Evolutionary conservation across 1,140 invertebrate species (phyloP).

Genomic region (Panulirus ornatus): DNA sequence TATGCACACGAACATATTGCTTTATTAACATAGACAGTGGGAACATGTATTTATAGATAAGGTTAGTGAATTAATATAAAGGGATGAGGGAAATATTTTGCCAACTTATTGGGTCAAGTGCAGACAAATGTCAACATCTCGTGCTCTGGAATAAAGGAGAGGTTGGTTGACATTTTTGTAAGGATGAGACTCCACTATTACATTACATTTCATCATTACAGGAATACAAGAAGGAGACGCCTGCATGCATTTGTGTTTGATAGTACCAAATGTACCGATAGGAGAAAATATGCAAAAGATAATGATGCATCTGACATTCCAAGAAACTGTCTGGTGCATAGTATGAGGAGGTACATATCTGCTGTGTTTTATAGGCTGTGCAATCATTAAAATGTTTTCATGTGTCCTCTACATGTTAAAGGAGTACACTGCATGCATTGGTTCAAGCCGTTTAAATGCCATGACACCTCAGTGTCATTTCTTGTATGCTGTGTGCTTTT

Average conservation of each 20-base stretch:
- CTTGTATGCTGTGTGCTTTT: constrained; percentile 13
- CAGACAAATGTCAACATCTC: not conserved
- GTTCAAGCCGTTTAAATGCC: constrained; percentile 3
- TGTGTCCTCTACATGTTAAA: constrained; percentile 17
- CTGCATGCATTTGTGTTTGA: constrained; percentile 1
- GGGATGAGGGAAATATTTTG: constrained; percentile 13
- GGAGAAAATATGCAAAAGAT: constrained; percentile 20
- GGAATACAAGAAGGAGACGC: constrained; percentile 3
- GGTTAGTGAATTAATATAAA: not conserved
- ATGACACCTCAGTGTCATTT: constrained; percentile 18
- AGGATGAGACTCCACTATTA: constrained; percentile 18
- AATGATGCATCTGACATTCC: not conserved
- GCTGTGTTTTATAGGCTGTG: too few species aligned
- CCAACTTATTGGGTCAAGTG: not conserved
- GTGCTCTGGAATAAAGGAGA: constrained; percentile 16
- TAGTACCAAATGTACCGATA: constrained; percentile 10
- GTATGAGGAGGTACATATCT: too few species aligned
- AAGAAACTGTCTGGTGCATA: not conserved
- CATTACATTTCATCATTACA: constrained; percentile 4
- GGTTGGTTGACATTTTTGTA: constrained; percentile 19
- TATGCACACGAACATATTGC: too few species aligned
- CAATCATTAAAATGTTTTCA: constrained; percentile 17
- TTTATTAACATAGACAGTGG: too few species aligned
- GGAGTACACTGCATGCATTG: constrained; percentile 8
- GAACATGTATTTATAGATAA: constrained; percentile 3